phyloP scores from a whole-genome alignment of 2,888 invertebrate species.

The Cheiracanthium punctorium region DNA sequence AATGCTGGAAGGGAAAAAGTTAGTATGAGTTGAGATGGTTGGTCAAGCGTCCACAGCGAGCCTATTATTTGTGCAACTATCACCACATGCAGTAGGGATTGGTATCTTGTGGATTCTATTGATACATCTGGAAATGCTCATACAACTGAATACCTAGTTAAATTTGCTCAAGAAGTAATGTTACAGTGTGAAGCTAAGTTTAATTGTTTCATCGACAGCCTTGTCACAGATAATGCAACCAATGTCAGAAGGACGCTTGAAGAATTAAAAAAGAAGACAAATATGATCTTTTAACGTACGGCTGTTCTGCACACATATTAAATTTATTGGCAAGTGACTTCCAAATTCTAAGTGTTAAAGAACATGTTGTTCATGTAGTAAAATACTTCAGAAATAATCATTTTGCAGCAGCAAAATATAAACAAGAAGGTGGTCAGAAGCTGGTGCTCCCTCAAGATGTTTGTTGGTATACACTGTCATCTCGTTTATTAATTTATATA shows the following conservation, averaged over 20 bases:
- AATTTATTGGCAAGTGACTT: slow-evolving; percentile 4
- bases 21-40: neutral
- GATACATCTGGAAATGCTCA: slow-evolving; percentile 5
- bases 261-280: too few species aligned
- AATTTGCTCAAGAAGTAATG: neutral
- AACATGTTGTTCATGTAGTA: too few species aligned
- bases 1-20: neutral
- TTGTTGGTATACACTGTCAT: too few species aligned
- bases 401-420: too few species aligned
- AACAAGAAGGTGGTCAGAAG: too few species aligned
- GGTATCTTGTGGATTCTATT: neutral
- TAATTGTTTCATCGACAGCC: neutral
- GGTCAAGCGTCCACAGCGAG: slow-evolving; percentile 16
- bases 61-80: neutral
- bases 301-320: neutral
- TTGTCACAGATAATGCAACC: slow-evolving; percentile 3
- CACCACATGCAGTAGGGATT: neutral
- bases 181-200: neutral
- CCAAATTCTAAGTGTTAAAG: too few species aligned
- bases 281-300: neutral
- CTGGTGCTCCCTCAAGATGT: too few species aligned
- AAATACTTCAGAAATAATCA: too few species aligned
- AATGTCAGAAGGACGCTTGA: neutral
- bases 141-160: neutral
- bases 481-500: too few species aligned